Conservation (phyloP, 2,797 vertebrate species). For the Monodelphis domestica region DNA sequence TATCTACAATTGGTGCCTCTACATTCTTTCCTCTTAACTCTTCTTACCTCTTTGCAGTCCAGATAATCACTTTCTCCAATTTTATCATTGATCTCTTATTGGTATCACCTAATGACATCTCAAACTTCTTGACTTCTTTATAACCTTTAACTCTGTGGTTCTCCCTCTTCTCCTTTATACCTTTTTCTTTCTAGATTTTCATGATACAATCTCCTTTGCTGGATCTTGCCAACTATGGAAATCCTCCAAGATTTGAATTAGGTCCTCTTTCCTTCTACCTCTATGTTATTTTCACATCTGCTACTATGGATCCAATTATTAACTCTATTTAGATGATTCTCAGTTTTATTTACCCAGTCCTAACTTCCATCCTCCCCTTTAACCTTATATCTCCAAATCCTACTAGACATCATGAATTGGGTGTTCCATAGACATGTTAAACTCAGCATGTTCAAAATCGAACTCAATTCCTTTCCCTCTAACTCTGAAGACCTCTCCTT, state of each 20-base stretch:
- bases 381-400: background rate
- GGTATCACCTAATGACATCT: background rate
- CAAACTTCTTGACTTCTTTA: background rate
- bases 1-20: background rate
- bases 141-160: background rate
- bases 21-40: background rate
- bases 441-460: background rate
- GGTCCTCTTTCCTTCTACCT: background rate
- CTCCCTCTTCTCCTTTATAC: background rate
- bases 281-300: background rate
- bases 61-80: background rate
- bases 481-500: background rate
- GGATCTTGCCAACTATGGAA: background rate
- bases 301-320: background rate
- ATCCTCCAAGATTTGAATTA: background rate
- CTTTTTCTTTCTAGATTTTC: background rate
- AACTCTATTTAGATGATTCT: background rate
- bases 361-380: background rate
- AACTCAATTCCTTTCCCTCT: background rate
- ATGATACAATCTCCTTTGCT: background rate
- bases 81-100: background rate
- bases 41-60: background rate
- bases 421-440: no score
- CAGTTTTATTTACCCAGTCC: background rate
- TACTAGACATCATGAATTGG: background rate